Conservation (phyloP, 1,140 invertebrate species). For the Brachionus manjavacas region DNA sequence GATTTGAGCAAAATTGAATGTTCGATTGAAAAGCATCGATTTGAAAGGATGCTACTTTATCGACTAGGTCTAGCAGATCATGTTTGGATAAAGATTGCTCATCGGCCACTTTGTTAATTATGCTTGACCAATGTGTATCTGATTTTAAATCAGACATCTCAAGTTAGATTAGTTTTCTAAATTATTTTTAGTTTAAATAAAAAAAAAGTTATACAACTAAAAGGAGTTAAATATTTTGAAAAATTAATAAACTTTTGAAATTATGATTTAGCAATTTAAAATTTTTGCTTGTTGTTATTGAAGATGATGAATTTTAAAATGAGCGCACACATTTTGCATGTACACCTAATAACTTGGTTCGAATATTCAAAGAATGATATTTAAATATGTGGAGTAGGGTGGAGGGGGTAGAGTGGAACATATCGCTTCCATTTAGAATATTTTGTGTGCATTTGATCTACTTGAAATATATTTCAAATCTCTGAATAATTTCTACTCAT, state of each 20-base stretch:
- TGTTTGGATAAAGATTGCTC: not conserved
- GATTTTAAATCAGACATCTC: constrained; percentile 12
- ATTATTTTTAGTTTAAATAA: not conserved
- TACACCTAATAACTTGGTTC: not conserved
- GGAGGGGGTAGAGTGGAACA: not conserved
- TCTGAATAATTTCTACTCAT: not conserved
- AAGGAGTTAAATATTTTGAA: not conserved
- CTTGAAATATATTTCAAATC: constrained; percentile 1
- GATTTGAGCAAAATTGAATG: not conserved
- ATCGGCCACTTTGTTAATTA: not conserved
- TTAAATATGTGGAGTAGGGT: not conserved
- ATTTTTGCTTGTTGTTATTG: constrained; percentile 3
- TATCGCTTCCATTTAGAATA: not conserved
- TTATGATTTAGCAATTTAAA: not conserved
- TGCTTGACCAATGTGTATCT: not conserved
- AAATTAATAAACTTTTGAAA: not conserved
- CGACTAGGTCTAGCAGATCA: not conserved
- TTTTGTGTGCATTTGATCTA: not conserved
- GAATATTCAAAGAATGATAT: not conserved
- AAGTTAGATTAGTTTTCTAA: not conserved
- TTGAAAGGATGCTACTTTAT: not conserved
- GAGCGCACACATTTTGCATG: not conserved
- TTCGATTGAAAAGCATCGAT: not conserved
- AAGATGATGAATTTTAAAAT: not conserved
- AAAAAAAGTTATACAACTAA: not conserved